These are phyloP conservation scores for Catostylus mosaicus DNA, from an alignment of 30 jellyfish, hydroid and myxozoan species.

Conservation along the genomic window DNA sequence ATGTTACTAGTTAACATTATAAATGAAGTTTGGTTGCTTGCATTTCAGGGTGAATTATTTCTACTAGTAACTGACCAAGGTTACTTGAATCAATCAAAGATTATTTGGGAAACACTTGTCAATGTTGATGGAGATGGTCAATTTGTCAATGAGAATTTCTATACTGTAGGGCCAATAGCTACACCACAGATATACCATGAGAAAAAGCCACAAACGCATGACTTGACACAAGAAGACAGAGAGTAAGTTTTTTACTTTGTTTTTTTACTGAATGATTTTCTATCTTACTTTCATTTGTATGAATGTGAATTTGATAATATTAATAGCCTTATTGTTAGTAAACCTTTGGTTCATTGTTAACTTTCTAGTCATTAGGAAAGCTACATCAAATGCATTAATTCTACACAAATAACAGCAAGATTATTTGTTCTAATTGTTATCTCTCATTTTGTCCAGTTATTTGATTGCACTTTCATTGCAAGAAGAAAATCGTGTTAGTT, in stretches of 20 bases:
- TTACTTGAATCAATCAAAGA: slow-evolving; percentile 82
- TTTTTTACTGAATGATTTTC: neutral
- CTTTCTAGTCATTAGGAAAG: too few relatives aligned
- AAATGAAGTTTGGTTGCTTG: neutral
- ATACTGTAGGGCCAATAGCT: slow-evolving; percentile 69
- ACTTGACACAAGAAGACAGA: slow-evolving; percentile 69
- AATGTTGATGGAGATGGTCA: slow-evolving; percentile 98
- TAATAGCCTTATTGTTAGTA: neutral
- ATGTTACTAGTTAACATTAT: too few relatives aligned
- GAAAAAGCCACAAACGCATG: slow-evolving; percentile 13
- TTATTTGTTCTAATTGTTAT: too few relatives aligned
- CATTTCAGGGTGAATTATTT: slow-evolving; percentile 79
- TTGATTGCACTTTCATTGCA: slow-evolving; percentile 87
- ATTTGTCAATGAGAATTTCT: slow-evolving; percentile 89
- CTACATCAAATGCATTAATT: too few relatives aligned
- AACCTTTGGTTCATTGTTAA: too few relatives aligned
- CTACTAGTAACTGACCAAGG: slow-evolving; percentile 98
- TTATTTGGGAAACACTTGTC: slow-evolving; percentile 97
- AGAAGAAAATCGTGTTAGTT: slow-evolving; percentile 47
- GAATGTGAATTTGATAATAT: neutral
- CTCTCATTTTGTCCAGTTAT: slow-evolving; percentile 55
- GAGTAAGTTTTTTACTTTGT: slow-evolving; percentile 44
- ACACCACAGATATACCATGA: slow-evolving; percentile 32
- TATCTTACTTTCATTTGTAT: neutral
- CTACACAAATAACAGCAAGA: too few relatives aligned